Percentiles rank a stretch among this genome's conserved stretches.
phyloP scores from a whole-genome alignment of 2,888 invertebrate species.

The Melanostoma scalare region DNA sequence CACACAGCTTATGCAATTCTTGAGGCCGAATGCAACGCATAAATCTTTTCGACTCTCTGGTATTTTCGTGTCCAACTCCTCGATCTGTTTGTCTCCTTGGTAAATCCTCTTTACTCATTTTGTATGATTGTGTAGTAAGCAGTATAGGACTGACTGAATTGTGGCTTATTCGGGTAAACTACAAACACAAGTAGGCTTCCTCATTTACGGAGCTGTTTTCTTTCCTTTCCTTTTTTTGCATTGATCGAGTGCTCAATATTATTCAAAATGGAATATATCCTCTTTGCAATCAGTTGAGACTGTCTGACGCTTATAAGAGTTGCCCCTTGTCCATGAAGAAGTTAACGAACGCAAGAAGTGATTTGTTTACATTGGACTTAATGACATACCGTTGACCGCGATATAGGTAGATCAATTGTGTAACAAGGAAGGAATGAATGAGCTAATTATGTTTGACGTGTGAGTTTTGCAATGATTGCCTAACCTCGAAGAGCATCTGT shows the following conservation, averaged over 20 bases:
- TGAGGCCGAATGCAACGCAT: constrained; percentile 51
- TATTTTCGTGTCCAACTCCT: constrained; percentile 10
- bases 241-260: constrained; percentile 30
- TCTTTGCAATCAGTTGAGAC: constrained; percentile 65
- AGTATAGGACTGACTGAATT: constrained; percentile 46
- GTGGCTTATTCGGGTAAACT: constrained; percentile 52
- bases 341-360: constrained; percentile 37
- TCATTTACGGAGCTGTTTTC: constrained; percentile 48
- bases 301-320: constrained; percentile 20
- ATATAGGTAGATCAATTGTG: constrained; percentile 8
- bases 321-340: constrained; percentile 27
- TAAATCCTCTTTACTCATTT: constrained; percentile 58
- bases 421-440: neutral
- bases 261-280: constrained; percentile 37
- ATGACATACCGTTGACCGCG: constrained; percentile 62
- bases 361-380: constrained; percentile 61
- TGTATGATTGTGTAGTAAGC: constrained; percentile 13
- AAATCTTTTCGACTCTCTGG: constrained; percentile 48
- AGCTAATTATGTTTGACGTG: too few relatives aligned
- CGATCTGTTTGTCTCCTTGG: constrained; percentile 43
- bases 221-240: constrained; percentile 13
- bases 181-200: constrained; percentile 39
- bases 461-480: too few relatives aligned
- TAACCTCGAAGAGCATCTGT: neutral
- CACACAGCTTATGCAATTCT: constrained; percentile 69